Evolutionary conservation across 2,113 vertebrate genomes (phyloP), one percentile per base, ranked within the genome.

Genomic region (Falco punctatus): DNA sequence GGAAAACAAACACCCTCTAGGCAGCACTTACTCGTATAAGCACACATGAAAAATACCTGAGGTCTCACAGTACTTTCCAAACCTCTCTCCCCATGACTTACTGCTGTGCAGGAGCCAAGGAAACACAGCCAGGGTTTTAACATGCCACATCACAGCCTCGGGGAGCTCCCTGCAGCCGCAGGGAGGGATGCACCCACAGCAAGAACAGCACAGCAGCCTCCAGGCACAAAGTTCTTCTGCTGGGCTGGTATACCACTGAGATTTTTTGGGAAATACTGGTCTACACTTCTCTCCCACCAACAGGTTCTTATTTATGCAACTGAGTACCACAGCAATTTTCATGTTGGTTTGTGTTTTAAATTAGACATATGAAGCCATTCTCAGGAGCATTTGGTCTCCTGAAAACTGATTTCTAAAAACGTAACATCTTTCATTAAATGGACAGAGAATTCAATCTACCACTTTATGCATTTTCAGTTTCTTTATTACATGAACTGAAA

Each of bases 161-260:
- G 72, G 54, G 23, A 82, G 62, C 1, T 61, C 23, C 42, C 30
- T 6, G 4, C 49, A 16, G 8, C 4, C 48, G 8, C 2, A 2
- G 5, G 33, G 7, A 57, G 22, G n/a, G 65, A 74, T 8, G 35
- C 38, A 42, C 2, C 18, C 38, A 2, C 61, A 70, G 75, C 62
- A 70, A 8, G 13, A 55, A 32, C 19, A 35, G 32, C 42, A 11
- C 14, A 14, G 65, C 57, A 67, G 33, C 66, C 52, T 59, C 71
- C 26, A 15, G 71, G 49, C 9, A 40, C 0, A 0, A n/a, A n/a
- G n/a, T 4, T 13, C 80, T 44, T 23, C 38, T 9, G 3, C 42
- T 22, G 28, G 2, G 0, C 85, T 23, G 27, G 59, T 52, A 24
- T 35, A 69, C 18, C 9, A 3, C 28, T 6, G 24, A 46, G 32